Base-by-base conservation (phyloP, 2,113 vertebrate genomes). In the Paraplagusia blochii region DNA sequence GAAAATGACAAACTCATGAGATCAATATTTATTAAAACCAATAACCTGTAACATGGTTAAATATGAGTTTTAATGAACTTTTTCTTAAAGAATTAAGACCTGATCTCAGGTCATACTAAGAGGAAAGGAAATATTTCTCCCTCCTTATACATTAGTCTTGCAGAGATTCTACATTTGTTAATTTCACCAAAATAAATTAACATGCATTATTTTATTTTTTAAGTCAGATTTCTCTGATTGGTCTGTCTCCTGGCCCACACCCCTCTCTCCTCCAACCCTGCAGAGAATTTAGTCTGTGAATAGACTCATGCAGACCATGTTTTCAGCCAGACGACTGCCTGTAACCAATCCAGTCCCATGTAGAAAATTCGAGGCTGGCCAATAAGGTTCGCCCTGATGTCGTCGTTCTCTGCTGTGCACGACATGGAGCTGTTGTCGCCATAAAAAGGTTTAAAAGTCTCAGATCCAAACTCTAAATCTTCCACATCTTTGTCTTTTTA, bases 311-410 rank as follows among this genome's bases (percentile, higher is more conserved):
- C 49, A 12, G 13, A 43, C 42, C 42, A n/a, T 13, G 13, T 15
- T 43, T 43, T 43, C n/a, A 15, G 42, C 13, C 42, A 43, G 35
- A 36, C 66, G 46, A 53, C 57, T 39, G 33, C 44, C 44, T 4
- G 8, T 29, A 22, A 57, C 76, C 72, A 79, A 72, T 79, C 47
- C 52, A 52, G 35, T 66, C 34, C n/a, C 34, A 19, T 1, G n/a
- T 50, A 60, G 44, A 44, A 35, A 15, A 14, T 16, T 44, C 49
- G 11, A 7, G 10, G 1, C 48, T 0, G 14, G 35, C 68, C 68
- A 72, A 79, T 79, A 55, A 72, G 22, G 22, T 29, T 6, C 6
- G 22, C 22, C 22, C 22, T 29, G 22, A 39, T 18, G 22, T 40
- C 12, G 42, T 15, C 6, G 42, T 43, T n/a, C 38, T 11, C 4